Percentiles rank a stretch among this genome's conserved stretches.
These are phyloP conservation scores for Capreolus pygargus DNA, from an alignment of 2,113 vertebrate species.

Conservation along the genomic window DNA sequence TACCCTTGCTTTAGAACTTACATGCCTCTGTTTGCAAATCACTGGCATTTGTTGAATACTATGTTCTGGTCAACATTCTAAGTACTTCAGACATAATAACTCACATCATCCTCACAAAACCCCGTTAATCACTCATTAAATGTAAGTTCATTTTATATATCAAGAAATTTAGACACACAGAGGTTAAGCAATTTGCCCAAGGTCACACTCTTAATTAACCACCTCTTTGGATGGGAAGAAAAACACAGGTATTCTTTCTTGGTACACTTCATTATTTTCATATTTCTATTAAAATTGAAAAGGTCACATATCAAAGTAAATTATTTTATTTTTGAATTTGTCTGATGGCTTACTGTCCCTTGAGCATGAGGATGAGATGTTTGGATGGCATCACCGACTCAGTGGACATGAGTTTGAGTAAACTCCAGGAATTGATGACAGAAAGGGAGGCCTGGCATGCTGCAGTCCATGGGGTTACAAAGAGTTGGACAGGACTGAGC, in stretches of 20 bases:
- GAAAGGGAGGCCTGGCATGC: accelerated
- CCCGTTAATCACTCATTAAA: background rate
- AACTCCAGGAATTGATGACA: background rate
- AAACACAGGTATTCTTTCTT: background rate
- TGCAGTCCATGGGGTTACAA: background rate
- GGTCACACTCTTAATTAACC: background rate
- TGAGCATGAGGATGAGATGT: background rate
- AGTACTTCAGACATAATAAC: background rate
- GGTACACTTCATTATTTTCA: background rate
- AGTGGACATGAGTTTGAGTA: background rate
- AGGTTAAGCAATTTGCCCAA: background rate
- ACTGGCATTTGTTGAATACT: background rate
- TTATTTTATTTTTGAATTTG: background rate
- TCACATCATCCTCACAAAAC: background rate
- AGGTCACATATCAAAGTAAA: background rate
- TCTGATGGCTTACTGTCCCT: background rate
- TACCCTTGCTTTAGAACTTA: background rate
- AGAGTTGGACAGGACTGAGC: background rate
- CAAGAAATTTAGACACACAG: background rate
- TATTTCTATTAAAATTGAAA: background rate
- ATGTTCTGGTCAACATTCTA: background rate
- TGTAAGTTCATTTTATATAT: background rate
- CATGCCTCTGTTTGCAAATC: background rate
- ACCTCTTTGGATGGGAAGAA: background rate
- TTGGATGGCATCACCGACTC: background rate